Evolutionary conservation across 1,140 invertebrate species (phyloP).

Genomic region (Drosophila murphyi): DNA sequence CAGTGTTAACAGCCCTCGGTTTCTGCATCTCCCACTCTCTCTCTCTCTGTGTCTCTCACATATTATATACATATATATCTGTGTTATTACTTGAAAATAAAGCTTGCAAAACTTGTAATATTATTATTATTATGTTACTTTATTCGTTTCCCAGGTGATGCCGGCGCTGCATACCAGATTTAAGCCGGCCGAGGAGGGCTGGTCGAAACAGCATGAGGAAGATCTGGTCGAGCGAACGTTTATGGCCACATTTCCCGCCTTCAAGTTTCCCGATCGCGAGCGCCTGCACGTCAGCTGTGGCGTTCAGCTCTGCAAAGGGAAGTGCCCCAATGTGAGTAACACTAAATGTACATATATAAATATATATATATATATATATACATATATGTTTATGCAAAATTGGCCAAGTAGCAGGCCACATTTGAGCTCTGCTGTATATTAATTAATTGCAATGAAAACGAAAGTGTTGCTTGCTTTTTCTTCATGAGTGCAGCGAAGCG

Average conservation of each 20-base stretch:
- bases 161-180: slow-evolving; percentile 70
- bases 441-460: slow-evolving; percentile 80
- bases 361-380: not conserved
- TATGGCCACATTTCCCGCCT: slow-evolving; percentile 89
- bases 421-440: slow-evolving; percentile 40
- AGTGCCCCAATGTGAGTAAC: slow-evolving; percentile 86
- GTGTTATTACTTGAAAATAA: too few relatives aligned
- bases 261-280: slow-evolving; percentile 91
- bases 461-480: slow-evolving; percentile 59
- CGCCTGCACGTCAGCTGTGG: slow-evolving; percentile 89
- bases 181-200: slow-evolving; percentile 80
- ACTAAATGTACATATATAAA: not conserved
- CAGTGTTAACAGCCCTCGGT: too few relatives aligned
- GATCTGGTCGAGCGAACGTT: slow-evolving; percentile 83
- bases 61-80: too few relatives aligned
- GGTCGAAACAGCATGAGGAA: slow-evolving; percentile 83
- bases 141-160: slow-evolving; percentile 68
- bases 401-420: slow-evolving; percentile 20
- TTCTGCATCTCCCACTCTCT: not conserved
- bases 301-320: slow-evolving; percentile 88
- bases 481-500: slow-evolving; percentile 57
- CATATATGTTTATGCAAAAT: slow-evolving; percentile 17
- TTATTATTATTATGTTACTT: not conserved
- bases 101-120: not conserved
- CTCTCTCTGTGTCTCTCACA: not conserved